Conservation (phyloP, 2,113 vertebrate genomes). For the Zonotrichia leucophrys region DNA sequence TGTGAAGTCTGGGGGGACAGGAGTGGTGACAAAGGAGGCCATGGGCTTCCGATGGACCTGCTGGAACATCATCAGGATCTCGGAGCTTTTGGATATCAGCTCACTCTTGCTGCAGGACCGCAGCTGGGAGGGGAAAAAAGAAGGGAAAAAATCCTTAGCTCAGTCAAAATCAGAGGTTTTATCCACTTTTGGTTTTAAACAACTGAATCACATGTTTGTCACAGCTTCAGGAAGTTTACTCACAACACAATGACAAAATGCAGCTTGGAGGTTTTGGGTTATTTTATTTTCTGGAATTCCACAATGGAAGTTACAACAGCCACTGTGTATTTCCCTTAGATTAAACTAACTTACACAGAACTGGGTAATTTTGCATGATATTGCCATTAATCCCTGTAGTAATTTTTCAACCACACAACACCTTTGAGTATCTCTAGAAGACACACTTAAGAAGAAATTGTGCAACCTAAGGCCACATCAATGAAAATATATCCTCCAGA, state of each 20-base stretch:
- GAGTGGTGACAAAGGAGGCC: slow-evolving; percentile 98
- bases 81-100: slow-evolving; percentile 93
- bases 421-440: background rate
- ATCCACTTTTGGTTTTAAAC: background rate
- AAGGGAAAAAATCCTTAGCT: background rate
- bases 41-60: slow-evolving; percentile 98
- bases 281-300: background rate
- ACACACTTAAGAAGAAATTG: background rate
- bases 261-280: background rate
- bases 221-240: background rate
- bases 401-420: background rate
- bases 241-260: background rate
- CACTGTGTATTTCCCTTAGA: background rate
- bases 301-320: background rate
- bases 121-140: slow-evolving; percentile 71
- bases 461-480: background rate
- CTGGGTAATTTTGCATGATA: background rate
- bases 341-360: background rate
- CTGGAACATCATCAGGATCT: slow-evolving; percentile 99
- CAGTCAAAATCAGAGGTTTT: background rate
- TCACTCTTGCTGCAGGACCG: slow-evolving; percentile 98
- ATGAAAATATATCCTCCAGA: background rate
- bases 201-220: background rate
- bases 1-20: slow-evolving; percentile 97
- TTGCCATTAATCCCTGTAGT: background rate